Conservation (phyloP, 2,888 invertebrate species). For the Volucella inanis region DNA sequence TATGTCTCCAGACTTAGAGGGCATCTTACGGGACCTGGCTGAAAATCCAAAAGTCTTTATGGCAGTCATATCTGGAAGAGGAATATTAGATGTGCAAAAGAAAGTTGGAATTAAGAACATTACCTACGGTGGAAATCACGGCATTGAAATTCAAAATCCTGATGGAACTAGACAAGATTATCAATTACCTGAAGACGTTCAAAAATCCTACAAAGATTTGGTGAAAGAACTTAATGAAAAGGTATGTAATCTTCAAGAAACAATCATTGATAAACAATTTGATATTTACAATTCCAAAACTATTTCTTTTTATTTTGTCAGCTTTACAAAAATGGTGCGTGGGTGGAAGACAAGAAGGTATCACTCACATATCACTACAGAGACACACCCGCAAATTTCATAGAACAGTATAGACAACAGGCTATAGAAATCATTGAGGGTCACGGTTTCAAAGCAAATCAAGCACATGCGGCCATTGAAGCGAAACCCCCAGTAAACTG, state of each 20-base stretch:
- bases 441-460: constrained; percentile 87
- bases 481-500: constrained; percentile 91
- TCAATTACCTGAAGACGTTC: constrained; percentile 87
- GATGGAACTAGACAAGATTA: constrained; percentile 89
- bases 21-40: constrained; percentile 86
- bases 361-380: constrained; percentile 89
- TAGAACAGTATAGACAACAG: constrained; percentile 84
- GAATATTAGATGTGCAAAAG: constrained; percentile 87
- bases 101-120: constrained; percentile 85
- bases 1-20: constrained; percentile 87
- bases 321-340: constrained; percentile 85
- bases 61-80: constrained; percentile 88
- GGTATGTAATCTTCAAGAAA: constrained; percentile 71
- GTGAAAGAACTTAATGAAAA: constrained; percentile 87
- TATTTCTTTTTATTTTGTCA: constrained; percentile 11
- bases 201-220: constrained; percentile 86
- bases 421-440: constrained; percentile 86
- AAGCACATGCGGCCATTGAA: constrained; percentile 89
- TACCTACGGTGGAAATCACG: constrained; percentile 90
- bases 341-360: constrained; percentile 90
- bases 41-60: constrained; percentile 88
- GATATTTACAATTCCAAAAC: background rate
- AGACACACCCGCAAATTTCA: constrained; percentile 85
- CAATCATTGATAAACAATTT: too few relatives aligned
- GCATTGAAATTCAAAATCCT: constrained; percentile 89